Base-by-base conservation (phyloP, 2,888 invertebrate species). In the Drosophila recens region DNA sequence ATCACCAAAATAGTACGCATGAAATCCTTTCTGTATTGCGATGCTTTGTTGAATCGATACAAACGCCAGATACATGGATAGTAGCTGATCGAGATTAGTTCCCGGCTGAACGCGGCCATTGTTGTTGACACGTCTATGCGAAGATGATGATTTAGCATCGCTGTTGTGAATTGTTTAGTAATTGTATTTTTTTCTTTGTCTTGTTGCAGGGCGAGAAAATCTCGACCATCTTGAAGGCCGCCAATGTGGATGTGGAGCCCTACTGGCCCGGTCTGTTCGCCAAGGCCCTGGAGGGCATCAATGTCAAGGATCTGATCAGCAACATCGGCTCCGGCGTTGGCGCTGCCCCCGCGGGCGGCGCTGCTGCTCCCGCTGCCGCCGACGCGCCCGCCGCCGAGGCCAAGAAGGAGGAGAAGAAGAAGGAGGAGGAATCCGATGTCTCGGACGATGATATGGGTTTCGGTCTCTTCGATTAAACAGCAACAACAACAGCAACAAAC, bases 191-290 rank as follows among this genome's bases (percentile, higher is more conserved):
- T 34, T 59, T 67, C n/a, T 38, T n/a, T n/a, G n/a, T n/a, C n/a
- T n/a, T n/a, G n/a, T n/a, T n/a, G 9, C 87, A 98, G 98, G 97
- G 97, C 91, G 99, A 99, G 92, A 99, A 99, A 94, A 98, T 99
- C 93, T 96, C 96, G 84, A 98, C 99, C 80, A 97, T 99, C 92
- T 93, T 99, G 92, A 99, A 99, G 93, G 99, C 99, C 51, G 99
- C 99, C 81, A 96, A 95, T 92, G 98, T 99, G 69, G 97, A 97
- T 78, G 97, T 99, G 43, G 99, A 99, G 93, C 98, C 99, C 20
- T 99, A 98, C 94, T 99, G 99, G 99, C 98, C 99, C 46, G 98
- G 98, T 90, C 95, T 99, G 66, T 99, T 99, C 93, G 98, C 99
- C 80, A 98, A 99, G 93, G 98, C 99, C 42, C 94, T 99, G 81